Evolutionary conservation across 2,888 invertebrate species (phyloP), one percentile per base, ranked within the genome.

Genomic region (Amaurobius ferox): DNA sequence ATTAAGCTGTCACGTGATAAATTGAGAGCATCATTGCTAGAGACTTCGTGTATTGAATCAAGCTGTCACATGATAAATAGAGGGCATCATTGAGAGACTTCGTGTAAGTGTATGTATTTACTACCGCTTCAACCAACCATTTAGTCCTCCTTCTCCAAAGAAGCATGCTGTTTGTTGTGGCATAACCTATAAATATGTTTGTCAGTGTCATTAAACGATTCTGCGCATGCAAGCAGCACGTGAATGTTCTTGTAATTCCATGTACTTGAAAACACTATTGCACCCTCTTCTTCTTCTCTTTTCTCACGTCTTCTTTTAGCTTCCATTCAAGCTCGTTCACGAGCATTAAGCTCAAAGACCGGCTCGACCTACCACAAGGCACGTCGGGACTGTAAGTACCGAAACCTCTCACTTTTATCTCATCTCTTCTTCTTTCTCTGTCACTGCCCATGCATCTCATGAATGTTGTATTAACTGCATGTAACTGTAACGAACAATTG

Each of bases 311-410:
- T 74, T 55, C 23, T 55, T 55, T 23, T 55, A 88, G 88, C 72
- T 89, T 88, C 86, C 85, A 88, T 61, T 89, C 88, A 72, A 88
- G 89, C 79, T 89, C 89, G 67, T 89, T 89, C 85, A 89, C 89
- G 76, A 81, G 86, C 78, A 88, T 80, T 86, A 88, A 87, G 83
- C 88, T 89, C 77, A 88, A 87, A 88, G 89, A 89, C 83, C 88
- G 88, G 72, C 83, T 89, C 77, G 89, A 89, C 73, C 86, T 89
- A 40, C 89, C 88, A 6, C 89, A 88, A 70, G 86, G 86, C 66
- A 88, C 88, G 9, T 88, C 86, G 32, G 88, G 88, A 79, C 81
- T 89, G 89, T 89, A 89, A 89, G 89, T 89, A 88, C 39, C 26
- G 35, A 23, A 29, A 29, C n/a, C 62, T 44, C 39, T 67, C 29